These are phyloP conservation scores for Apis laboriosa DNA, from an alignment of 1,140 invertebrate genomes.

Conservation along the genomic window DNA sequence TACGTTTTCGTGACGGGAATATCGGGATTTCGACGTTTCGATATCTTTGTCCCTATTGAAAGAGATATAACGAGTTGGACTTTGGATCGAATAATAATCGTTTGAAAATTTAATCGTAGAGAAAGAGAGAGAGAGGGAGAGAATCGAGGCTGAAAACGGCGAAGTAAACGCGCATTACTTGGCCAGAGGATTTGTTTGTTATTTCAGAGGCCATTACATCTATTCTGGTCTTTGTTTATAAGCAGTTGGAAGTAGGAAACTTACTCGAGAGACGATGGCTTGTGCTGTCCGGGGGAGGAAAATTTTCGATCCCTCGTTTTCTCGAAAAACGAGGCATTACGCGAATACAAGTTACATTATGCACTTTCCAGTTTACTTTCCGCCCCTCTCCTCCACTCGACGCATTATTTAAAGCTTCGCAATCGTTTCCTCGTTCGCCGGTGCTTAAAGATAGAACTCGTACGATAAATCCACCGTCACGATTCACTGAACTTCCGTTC, in stretches of 20 bases:
- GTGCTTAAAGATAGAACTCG: constrained; percentile 30
- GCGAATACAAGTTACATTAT: background rate
- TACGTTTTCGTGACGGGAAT: too few species aligned
- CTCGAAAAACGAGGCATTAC: background rate
- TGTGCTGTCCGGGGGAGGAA: background rate
- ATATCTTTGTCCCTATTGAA: too few species aligned
- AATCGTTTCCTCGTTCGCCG: constrained; percentile 25
- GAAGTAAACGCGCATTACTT: background rate
- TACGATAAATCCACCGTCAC: constrained; percentile 55
- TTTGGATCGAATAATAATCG: too few species aligned
- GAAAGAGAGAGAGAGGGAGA: too few species aligned
- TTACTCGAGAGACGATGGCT: background rate
- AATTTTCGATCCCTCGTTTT: background rate
- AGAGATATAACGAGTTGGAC: too few species aligned
- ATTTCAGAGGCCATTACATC: background rate
- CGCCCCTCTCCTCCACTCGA: too few species aligned
- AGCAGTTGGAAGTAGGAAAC: background rate
- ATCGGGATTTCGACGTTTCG: background rate
- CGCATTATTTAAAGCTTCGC: constrained; percentile 40
- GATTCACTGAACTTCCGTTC: constrained; percentile 54
- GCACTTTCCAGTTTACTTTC: background rate
- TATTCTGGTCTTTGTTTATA: constrained; percentile 1
- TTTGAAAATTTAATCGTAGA: too few species aligned
- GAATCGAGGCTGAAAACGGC: background rate
- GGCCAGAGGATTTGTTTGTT: background rate